These are phyloP conservation scores for Ploceus nigricollis DNA, from an alignment of 2,113 vertebrate species.

Conservation along the genomic window DNA sequence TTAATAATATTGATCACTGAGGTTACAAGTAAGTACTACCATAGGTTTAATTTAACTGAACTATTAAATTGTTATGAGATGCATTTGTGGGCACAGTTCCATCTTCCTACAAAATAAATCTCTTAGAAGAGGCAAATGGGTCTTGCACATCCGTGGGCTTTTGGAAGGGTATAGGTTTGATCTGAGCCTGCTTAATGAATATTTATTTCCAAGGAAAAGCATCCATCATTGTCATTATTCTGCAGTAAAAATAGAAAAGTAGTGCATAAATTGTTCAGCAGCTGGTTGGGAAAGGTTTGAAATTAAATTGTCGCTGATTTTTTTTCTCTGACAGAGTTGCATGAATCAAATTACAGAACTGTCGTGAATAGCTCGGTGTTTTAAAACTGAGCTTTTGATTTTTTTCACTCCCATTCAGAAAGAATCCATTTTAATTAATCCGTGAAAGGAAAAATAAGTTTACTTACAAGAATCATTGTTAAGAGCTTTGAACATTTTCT, in stretches of 20 bases:
- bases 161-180: conserved; percentile 57
- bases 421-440: conserved; percentile 31
- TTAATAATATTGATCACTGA: conserved; percentile 60
- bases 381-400: conserved; percentile 24
- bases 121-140: conserved; percentile 36
- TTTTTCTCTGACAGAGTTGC: conserved; percentile 59
- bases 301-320: conserved; percentile 75
- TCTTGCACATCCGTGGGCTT: conserved; percentile 9
- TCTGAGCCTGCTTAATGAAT: conserved; percentile 67
- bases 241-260: conserved; percentile 70
- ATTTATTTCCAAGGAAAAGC: conserved; percentile 73
- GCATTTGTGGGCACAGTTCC: conserved; percentile 46
- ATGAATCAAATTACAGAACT: conserved; percentile 62
- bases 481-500: neutral
- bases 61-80: conserved; percentile 65
- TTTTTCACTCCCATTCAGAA: conserved; percentile 1
- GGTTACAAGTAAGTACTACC: conserved; percentile 44
- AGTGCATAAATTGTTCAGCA: conserved; percentile 64
- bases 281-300: conserved; percentile 59
- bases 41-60: conserved; percentile 64
- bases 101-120: conserved; percentile 52
- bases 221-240: conserved; percentile 75
- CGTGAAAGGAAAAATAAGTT: neutral
- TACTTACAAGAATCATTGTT: neutral
- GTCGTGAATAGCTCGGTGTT: conserved; percentile 4